Evolutionary conservation across 2,888 invertebrate species (phyloP).

Genomic region (Neoscelio sp.): DNA sequence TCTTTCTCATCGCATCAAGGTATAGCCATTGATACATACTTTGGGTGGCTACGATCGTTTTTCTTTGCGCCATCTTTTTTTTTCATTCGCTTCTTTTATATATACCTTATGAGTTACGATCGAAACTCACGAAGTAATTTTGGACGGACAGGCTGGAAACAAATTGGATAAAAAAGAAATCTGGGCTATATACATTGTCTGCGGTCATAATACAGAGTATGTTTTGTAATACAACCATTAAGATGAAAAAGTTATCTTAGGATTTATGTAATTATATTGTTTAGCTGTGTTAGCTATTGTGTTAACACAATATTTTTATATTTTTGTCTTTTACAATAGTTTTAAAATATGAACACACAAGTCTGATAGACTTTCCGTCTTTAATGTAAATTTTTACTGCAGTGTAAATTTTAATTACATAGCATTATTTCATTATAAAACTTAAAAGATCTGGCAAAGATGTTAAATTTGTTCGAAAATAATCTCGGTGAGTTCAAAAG

Average conservation of each 20-base stretch:
- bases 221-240: slow-evolving; percentile 12
- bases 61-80: slow-evolving; percentile 50
- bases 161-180: slow-evolving; percentile 32
- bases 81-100: slow-evolving; percentile 52
- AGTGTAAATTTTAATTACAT: too few relatives aligned
- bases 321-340: too few relatives aligned
- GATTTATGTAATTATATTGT: too few relatives aligned
- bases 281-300: too few relatives aligned
- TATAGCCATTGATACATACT: slow-evolving; percentile 48
- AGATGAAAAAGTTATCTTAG: slow-evolving; percentile 3
- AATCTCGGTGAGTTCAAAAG: too few relatives aligned
- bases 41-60: slow-evolving; percentile 48
- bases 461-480: too few relatives aligned
- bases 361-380: too few relatives aligned
- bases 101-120: slow-evolving; percentile 60
- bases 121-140: slow-evolving; percentile 65
- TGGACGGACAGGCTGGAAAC: slow-evolving; percentile 34
- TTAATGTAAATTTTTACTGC: too few relatives aligned
- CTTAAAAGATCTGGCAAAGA: too few relatives aligned
- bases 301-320: too few relatives aligned
- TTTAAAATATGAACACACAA: too few relatives aligned
- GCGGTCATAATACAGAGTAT: background rate
- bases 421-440: too few relatives aligned
- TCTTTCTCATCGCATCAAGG: slow-evolving; percentile 50
- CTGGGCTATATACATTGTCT: slow-evolving; percentile 11